Evolutionary conservation across 2,888 invertebrate species (phyloP).

Genomic region (Leistus spinibarbis): DNA sequence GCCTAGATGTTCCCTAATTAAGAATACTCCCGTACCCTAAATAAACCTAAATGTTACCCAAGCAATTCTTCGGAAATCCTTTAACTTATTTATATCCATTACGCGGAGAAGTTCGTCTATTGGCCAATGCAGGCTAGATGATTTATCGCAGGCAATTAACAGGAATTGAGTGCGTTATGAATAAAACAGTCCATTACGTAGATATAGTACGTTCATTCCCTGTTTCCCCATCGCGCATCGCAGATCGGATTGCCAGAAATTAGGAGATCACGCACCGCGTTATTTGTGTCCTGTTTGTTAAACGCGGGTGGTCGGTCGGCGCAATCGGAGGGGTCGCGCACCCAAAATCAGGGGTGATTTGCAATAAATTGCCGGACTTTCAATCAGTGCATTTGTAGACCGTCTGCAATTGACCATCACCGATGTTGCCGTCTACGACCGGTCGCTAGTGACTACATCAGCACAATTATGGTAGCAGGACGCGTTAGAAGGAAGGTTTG

Average conservation of each 20-base stretch:
- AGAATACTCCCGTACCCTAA: slow-evolving; percentile 4
- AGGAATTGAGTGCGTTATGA: slow-evolving; percentile 35
- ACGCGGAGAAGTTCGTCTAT: slow-evolving; percentile 4
- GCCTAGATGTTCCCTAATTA: too few relatives aligned
- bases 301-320: slow-evolving; percentile 13
- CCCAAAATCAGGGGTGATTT: slow-evolving; percentile 22
- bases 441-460: slow-evolving; percentile 15
- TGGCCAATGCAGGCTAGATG: slow-evolving; percentile 18
- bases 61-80: slow-evolving; percentile 19
- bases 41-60: slow-evolving; percentile 23
- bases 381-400: slow-evolving; percentile 25
- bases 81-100: slow-evolving; percentile 28
- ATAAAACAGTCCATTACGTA: slow-evolving; percentile 31
- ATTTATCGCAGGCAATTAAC: slow-evolving; percentile 30
- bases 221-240: not conserved
- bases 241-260: slow-evolving; percentile 28
- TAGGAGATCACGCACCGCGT: slow-evolving; percentile 11
- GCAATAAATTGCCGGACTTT: slow-evolving; percentile 34
- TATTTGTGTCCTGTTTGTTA: not conserved
- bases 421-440: not conserved
- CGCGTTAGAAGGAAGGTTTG: not conserved
- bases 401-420: slow-evolving; percentile 18
- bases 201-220: too few relatives aligned
- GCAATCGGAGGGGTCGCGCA: slow-evolving; percentile 12
- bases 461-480: slow-evolving; percentile 5